These are phyloP conservation scores for Dorcus parallelipipedus DNA, from an alignment of 2,888 invertebrate genomes.

Conservation along the genomic window DNA sequence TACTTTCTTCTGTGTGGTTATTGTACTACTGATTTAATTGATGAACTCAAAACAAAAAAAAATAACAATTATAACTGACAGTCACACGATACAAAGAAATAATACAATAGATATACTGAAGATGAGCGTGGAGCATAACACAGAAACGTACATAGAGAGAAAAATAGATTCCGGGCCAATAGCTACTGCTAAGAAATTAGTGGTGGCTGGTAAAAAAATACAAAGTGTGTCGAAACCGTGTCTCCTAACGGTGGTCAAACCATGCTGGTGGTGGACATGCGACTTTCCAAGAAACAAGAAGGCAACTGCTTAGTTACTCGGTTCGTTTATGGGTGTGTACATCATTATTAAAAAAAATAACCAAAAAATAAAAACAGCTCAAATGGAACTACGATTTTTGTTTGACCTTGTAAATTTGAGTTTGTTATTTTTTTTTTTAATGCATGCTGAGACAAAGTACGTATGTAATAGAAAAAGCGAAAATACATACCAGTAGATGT, in stretches of 20 bases:
- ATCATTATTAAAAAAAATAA: no score
- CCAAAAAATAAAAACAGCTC: no score
- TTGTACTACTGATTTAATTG: no score
- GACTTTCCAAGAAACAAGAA: background rate
- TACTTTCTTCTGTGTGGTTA: no score
- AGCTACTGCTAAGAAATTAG: constrained; percentile 30
- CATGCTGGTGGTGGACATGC: constrained; percentile 18
- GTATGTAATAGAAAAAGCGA: background rate
- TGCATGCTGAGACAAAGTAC: background rate
- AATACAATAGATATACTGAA: constrained; percentile 18
- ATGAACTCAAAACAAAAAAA: background rate
- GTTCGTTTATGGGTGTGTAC: no score
- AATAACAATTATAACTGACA: no score
- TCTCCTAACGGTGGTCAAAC: constrained; percentile 35
- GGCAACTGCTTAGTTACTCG: no score
- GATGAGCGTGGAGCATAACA: constrained; percentile 39
- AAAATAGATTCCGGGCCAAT: constrained; percentile 41
- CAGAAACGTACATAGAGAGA: constrained; percentile 50
- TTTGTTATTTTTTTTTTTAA: no score
- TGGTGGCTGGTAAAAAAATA: constrained; percentile 12
- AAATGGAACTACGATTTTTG: no score
- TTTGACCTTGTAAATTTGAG: no score
- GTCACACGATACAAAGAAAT: no score
- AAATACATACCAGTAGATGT: background rate
- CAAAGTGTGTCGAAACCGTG: constrained; percentile 34